These are phyloP conservation scores for Noctua fimbriata DNA, from an alignment of 2,888 invertebrate species.

Conservation along the genomic window DNA sequence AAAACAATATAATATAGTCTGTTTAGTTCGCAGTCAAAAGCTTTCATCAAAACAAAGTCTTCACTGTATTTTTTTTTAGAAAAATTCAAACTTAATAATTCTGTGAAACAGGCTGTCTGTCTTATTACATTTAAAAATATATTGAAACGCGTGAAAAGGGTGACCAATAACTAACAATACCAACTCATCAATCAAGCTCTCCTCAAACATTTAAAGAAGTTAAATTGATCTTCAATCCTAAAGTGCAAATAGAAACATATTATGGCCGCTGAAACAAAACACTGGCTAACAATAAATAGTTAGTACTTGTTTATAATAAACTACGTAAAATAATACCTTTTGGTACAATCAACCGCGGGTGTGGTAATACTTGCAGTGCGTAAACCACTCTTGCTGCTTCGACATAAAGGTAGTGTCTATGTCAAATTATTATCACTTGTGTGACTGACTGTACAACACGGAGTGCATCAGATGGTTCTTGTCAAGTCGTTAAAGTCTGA, in stretches of 20 bases:
- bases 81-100: background rate
- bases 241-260: conserved; percentile 16
- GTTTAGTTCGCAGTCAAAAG: background rate
- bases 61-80: no score
- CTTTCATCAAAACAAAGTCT: background rate
- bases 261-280: conserved; percentile 4
- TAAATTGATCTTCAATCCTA: background rate
- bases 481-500: conserved; percentile 34
- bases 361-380: no score
- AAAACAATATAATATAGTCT: no score
- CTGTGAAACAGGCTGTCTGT: background rate
- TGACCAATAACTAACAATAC: background rate
- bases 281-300: conserved; percentile 34
- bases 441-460: background rate
- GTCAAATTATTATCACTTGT: background rate
- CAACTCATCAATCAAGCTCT: background rate
- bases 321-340: conserved; percentile 37
- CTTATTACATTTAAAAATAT: background rate
- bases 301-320: conserved; percentile 44
- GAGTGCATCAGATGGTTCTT: conserved; percentile 41
- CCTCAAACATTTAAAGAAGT: background rate
- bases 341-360: background rate
- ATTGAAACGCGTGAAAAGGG: background rate
- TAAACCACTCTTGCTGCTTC: background rate
- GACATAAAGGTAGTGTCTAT: background rate